Conservation (phyloP, 2,797 vertebrate genomes). For the Channa striata region DNA sequence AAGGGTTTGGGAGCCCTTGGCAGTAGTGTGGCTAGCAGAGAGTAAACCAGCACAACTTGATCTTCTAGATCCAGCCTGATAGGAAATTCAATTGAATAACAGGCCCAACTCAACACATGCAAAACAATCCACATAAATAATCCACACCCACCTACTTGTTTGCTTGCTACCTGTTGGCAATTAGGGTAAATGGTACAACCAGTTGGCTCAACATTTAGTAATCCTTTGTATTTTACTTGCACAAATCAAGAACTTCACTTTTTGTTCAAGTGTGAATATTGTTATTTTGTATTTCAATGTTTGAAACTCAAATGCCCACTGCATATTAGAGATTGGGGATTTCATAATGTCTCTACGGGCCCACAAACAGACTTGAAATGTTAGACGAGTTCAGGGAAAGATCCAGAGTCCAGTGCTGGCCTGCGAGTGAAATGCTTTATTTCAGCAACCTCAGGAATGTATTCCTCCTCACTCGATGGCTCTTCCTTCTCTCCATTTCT, state of each 20-base stretch:
- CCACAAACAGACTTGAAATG: neutral
- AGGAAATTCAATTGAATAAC: constrained; percentile 13
- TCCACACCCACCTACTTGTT: neutral
- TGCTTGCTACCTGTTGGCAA: neutral
- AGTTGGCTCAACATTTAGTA: neutral
- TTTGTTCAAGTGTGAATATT: neutral
- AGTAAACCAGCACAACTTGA: constrained; percentile 67
- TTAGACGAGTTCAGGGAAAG: constrained; percentile 33
- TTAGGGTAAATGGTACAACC: neutral
- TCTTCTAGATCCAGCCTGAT: constrained; percentile 37
- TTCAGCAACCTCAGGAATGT: constrained; percentile 69
- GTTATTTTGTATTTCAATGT: neutral
- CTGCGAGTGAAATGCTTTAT: constrained; percentile 45
- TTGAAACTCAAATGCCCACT: too few relatives aligned
- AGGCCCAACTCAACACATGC: neutral
- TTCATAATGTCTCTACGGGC: neutral
- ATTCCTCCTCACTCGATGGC: constrained; percentile 34
- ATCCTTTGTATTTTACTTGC: neutral
- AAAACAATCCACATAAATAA: neutral
- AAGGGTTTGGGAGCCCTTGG: neutral
- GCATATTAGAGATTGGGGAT: too few relatives aligned
- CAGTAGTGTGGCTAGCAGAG: constrained; percentile 12
- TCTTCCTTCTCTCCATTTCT: constrained; percentile 9
- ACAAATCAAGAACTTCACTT: constrained; percentile 1
- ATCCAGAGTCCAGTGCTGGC: neutral